Evolutionary conservation across 1,140 invertebrate species (phyloP).

Genomic region (Diabrotica virgifera): DNA sequence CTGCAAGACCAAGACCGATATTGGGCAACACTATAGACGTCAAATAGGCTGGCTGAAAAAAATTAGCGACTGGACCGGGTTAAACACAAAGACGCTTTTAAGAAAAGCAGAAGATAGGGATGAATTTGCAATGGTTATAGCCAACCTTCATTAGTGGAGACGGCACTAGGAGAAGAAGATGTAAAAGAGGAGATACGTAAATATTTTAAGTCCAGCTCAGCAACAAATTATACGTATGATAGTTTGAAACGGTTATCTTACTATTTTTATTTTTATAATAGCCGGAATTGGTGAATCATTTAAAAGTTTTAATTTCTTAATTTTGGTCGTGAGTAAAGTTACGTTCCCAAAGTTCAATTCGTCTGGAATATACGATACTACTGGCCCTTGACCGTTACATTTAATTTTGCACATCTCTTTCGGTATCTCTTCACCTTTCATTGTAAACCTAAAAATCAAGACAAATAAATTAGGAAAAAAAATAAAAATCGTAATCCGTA

Average conservation of each 20-base stretch:
- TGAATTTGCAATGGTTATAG: too few species aligned
- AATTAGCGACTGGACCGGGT: too few species aligned
- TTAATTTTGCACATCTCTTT: conserved; percentile 38
- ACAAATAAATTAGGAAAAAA: neutral
- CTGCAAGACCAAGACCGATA: too few species aligned
- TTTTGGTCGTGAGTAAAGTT: conserved; percentile 39
- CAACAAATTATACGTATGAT: too few species aligned
- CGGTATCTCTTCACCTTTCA: conserved; percentile 27
- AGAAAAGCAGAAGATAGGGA: too few species aligned
- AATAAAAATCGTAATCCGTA: neutral
- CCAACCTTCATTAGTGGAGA: too few species aligned
- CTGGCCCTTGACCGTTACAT: conserved; percentile 50
- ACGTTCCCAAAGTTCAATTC: conserved; percentile 46
- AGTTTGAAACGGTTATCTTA: conserved; percentile 25
- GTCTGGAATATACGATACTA: conserved; percentile 43
- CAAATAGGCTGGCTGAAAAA: too few species aligned
- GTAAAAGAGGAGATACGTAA: too few species aligned
- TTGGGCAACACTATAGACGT: too few species aligned
- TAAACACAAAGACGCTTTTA: too few species aligned
- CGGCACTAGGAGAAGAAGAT: too few species aligned
- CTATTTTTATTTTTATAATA: conserved; percentile 38
- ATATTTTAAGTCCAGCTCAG: too few species aligned
- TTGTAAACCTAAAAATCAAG: conserved; percentile 27
- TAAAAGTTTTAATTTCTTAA: conserved; percentile 39
- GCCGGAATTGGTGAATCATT: conserved; percentile 53